Percentiles rank a stretch among this genome's conserved stretches.
Conservation (phyloP, 2,888 invertebrate genomes). For the Eristalis arbustorum region DNA sequence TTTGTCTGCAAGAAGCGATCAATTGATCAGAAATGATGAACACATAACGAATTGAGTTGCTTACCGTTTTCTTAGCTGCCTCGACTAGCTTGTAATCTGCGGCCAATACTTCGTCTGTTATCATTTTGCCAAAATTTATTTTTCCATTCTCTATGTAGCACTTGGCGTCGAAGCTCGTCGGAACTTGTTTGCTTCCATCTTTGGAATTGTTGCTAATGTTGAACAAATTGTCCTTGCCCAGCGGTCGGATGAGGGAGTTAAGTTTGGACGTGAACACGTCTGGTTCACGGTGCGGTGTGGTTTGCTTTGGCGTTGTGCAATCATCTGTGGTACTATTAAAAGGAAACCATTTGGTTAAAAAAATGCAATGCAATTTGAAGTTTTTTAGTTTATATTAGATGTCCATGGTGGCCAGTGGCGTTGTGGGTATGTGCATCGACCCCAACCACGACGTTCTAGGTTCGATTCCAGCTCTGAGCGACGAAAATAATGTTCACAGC, state of each 20-base stretch:
- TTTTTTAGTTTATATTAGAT: too few relatives aligned
- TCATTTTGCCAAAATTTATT: slow-evolving; percentile 89
- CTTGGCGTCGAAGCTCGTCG: slow-evolving; percentile 79
- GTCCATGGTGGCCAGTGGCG: too few relatives aligned
- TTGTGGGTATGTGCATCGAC: too few relatives aligned
- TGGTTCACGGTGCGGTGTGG: slow-evolving; percentile 76
- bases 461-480: too few relatives aligned
- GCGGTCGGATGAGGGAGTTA: slow-evolving; percentile 77
- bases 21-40: neutral
- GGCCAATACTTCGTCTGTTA: slow-evolving; percentile 92
- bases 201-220: slow-evolving; percentile 74
- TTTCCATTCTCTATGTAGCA: slow-evolving; percentile 88
- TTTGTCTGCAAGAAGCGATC: slow-evolving; percentile 81
- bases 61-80: slow-evolving; percentile 87
- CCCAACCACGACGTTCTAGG: too few relatives aligned
- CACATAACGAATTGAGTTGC: slow-evolving; percentile 22
- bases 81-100: slow-evolving; percentile 91
- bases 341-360: slow-evolving; percentile 71
- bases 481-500: too few relatives aligned
- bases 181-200: slow-evolving; percentile 67
- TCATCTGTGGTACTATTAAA: slow-evolving; percentile 83
- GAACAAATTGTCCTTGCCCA: slow-evolving; percentile 75
- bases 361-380: slow-evolving; percentile 1
- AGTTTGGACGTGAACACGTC: slow-evolving; percentile 79
- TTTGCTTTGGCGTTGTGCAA: slow-evolving; percentile 82